Evolutionary conservation across 2,797 vertebrate species (phyloP), one percentile per base, ranked within the genome.

Genomic region (Chelonia mydas): DNA sequence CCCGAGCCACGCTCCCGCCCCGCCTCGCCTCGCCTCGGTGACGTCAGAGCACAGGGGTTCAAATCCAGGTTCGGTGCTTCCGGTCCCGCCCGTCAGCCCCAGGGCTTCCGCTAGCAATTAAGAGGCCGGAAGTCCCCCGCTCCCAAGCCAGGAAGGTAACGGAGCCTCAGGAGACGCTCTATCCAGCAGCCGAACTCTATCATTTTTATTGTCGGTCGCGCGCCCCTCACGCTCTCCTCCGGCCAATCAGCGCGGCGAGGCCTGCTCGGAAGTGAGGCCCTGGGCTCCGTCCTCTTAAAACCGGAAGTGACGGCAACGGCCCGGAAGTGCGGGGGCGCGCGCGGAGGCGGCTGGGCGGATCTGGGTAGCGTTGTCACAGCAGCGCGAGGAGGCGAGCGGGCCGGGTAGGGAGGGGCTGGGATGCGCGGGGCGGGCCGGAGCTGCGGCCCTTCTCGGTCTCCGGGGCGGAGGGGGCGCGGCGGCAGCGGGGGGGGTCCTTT

Each of bases 241-340:
- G 45, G 15, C 89, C 83, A 95, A 93, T 91, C 81, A 55, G 85
- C 47, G 87, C 33, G 50, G 21, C 2, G 68, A 1, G 16, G 5
- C 3, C 28, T 31, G 3, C 5, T 61, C 94, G 96, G 96, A 97
- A 95, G 93, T 51, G 89, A 54, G n/a, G 84, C 9, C 7, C 19
- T 19, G 47, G 33, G 45, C 3, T 11, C 1, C 1, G 2, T 13
- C 13, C 50, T 2, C 23, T 25, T 6, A 3, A 51, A 86, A 65
- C 55, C 81, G 97, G 96, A 97, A 97, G 96, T 95, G 95, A 88
- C 94, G 92, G 80, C 59, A n/a, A 81, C 81, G 86, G 83, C 87
- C 92, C 95, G 96, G 96, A 97, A 97, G 96, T 96, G 94, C 87
- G 96, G 93, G 93, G 93, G 94, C 13, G 92, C 95, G 91, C 25